Conservation (phyloP, 2,113 vertebrate genomes). For the Nycticorax nycticorax region DNA sequence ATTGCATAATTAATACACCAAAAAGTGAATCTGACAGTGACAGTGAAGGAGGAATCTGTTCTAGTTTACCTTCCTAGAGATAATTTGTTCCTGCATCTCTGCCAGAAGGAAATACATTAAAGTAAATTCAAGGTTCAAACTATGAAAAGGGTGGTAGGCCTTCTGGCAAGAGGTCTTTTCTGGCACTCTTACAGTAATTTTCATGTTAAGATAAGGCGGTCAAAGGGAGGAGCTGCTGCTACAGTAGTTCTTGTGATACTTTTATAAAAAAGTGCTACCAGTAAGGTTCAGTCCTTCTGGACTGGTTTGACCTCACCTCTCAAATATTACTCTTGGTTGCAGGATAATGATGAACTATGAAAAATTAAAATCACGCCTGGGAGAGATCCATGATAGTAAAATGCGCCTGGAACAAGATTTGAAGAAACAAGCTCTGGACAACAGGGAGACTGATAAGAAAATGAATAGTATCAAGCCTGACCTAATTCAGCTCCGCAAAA, state of each 20-base stretch:
- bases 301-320: neutral
- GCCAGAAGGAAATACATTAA: neutral
- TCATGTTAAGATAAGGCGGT: neutral
- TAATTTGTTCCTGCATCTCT: neutral
- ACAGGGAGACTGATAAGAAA: conserved; percentile 94
- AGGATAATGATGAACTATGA: conserved; percentile 96
- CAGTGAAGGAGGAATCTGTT: neutral
- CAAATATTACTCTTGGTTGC: conserved; percentile 17
- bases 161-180: neutral
- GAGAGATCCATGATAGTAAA: conserved; percentile 95
- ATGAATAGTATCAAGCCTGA: conserved; percentile 96
- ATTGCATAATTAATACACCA: neutral
- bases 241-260: neutral
- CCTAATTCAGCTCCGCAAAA: conserved; percentile 93
- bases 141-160: neutral
- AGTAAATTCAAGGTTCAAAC: neutral
- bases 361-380: conserved; percentile 92
- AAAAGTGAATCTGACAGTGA: neutral
- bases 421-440: conserved; percentile 93
- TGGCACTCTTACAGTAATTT: neutral
- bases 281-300: neutral
- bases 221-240: neutral
- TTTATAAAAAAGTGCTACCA: neutral
- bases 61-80: neutral
- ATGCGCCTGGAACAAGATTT: conserved; percentile 91